Base-by-base conservation (phyloP, 2,888 invertebrate genomes). In the Aphodius granarius region DNA sequence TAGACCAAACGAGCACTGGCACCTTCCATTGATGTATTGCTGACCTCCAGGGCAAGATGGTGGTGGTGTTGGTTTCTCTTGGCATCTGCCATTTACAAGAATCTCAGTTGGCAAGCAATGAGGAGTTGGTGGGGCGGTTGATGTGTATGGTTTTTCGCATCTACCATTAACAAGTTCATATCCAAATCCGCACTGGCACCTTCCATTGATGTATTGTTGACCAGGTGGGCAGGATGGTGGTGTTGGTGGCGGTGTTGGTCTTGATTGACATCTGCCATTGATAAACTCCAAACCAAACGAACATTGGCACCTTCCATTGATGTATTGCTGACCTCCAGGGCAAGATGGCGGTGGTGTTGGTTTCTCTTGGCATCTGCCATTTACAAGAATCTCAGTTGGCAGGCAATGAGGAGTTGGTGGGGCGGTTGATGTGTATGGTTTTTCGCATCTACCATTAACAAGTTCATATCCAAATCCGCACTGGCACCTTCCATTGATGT, bases 231-330 rank as follows among this genome's bases (percentile, higher is more conserved):
- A 17, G 0, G 68, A 20, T 1, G 68, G 63, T 5, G 71, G 64
- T 6, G 75, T 72, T 2, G 75, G 72, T 13, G 74, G 23, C 2
- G 73, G 68, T 16, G 72, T 22, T 21, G 71, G 66, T 21, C 72
- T 66, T 22, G 66, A 66, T 63, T 73, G 70, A 19, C 75, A 75
- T 63, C 70, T 68, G 66, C 75, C 75, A 20, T 75, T 72, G 5
- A 72, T 16, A 20, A 71, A 72, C 20, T 66, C 70, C 16, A 71
- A 66, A 0, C 63, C 72, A 0, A 64, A 23, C 0, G 62, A 43
- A n/a, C 75, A 75, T 19, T 75, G 73, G 62, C 78, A 78, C 5
- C 73, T 75, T 23, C 78, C 78, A 65, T 78, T 77, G 18, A 75
- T 66, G 13, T 73, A 71, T 20, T 66, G 19, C 5, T 71, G 66